Evolutionary conservation across 2,113 vertebrate species (phyloP).

Genomic region (Oxygymnocypris stewartii): DNA sequence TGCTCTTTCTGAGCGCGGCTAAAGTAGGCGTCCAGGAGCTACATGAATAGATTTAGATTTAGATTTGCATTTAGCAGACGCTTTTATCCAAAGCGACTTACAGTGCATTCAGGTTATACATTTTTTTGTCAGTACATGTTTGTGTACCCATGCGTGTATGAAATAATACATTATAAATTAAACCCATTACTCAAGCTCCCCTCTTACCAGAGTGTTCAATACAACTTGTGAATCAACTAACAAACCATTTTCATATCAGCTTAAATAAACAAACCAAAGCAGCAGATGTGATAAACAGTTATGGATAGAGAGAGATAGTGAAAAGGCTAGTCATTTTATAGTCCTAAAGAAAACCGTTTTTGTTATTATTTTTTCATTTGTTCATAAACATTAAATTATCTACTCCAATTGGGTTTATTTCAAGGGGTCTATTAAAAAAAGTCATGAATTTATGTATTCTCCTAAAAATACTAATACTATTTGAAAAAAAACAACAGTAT

Average conservation of each 20-base stretch:
- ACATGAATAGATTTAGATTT: conserved; percentile 46
- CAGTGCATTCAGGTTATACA: no score
- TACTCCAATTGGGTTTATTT: not conserved
- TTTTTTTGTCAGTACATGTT: no score
- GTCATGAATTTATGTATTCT: not conserved
- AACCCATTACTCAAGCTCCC: not conserved
- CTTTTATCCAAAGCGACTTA: no score
- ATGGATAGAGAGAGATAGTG: not conserved
- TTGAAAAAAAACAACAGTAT: not conserved
- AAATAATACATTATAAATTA: not conserved
- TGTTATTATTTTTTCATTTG: not conserved
- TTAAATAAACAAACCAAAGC: not conserved
- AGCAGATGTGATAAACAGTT: not conserved
- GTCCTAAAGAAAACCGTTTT: not conserved
- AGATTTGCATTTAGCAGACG: no score
- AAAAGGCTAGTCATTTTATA: not conserved
- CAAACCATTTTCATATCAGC: not conserved
- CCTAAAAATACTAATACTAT: not conserved
- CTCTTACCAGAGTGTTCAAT: not conserved
- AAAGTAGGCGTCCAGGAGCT: conserved; percentile 96
- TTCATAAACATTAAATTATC: not conserved
- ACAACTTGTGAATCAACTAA: not conserved
- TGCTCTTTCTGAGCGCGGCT: conserved; percentile 91
- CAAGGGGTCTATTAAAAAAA: not conserved
- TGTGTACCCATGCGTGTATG: not conserved